Evolutionary conservation across 1,140 invertebrate genomes (phyloP), one percentile per base, ranked within the genome.

Genomic region (Macrosteles quadrilineatus): DNA sequence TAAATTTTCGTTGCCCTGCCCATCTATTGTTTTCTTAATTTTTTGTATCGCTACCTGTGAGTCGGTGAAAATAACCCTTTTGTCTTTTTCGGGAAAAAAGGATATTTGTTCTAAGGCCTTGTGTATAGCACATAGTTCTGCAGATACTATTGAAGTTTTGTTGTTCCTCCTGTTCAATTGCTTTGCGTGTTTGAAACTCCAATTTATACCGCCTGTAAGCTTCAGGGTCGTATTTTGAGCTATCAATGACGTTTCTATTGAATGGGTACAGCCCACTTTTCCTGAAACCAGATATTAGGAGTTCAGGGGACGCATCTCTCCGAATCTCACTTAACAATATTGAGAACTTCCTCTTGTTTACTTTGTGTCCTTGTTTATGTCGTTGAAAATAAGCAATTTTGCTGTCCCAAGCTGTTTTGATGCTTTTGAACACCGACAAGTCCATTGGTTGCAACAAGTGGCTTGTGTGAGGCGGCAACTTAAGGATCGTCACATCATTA

Each of bases 401-500:
- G n/a, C n/a, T n/a, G n/a, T 74, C 71, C 71, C 74, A 73, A 47
- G 31, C 32, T n/a, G 45, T 69, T 69, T 77, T 77, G 17, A 77
- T 50, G 17, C 71, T 67, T 29, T 70, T 67, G n/a, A 67, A n/a
- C n/a, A n/a, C n/a, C n/a, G n/a, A n/a, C n/a, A n/a, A n/a, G 40
- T 31, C 19, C 6, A 55, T 14, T 4, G 31, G 76, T 76, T 69
- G 79, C 75, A 50, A 78, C 72, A n/a, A n/a, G n/a, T n/a, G n/a
- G n/a, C n/a, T n/a, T n/a, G n/a, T n/a, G n/a, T n/a, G n/a, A n/a
- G n/a, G 45, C 76, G 77, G 14, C 79, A 64, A 68, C 78, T 79
- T 23, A 80, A 65, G 21, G 77, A 78, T 47, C n/a, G n/a, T n/a
- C n/a, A 78, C 72, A 59, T 75, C 40, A 69, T 73, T 21, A 71